Evolutionary conservation across 2,797 vertebrate genomes (phyloP), one percentile per base, ranked within the genome.

Genomic region (Pachyuromys duprasi): DNA sequence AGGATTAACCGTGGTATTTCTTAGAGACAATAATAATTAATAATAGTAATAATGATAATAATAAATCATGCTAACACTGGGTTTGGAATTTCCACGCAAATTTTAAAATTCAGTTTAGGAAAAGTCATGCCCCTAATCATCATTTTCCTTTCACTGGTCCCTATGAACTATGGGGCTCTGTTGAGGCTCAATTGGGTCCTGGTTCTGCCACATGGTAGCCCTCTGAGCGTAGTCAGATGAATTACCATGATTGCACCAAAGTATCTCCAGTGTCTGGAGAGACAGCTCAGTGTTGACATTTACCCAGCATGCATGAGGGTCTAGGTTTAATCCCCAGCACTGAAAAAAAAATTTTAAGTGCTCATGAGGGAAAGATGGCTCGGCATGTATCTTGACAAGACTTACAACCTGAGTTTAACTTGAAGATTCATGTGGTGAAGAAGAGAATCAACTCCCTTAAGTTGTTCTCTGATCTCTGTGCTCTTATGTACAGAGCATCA

Each of bases 41-140:
- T 42, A 63, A 89, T 8, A 28, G 3, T 45, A 69, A 24, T 1
- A 14, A 55, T 31, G 15, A n/a, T 14, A 57, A n/a, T 13, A 79
- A 57, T 63, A 24, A 12, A 82, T 31, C 14, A 17, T 20, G 15
- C 18, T 55, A 67, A 78, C 9, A 94, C 39, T 36, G 24, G 72
- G 17, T 60, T 57, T 84, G 13, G 39, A 79, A 90, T 24, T 72
- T 70, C 81, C 8, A 55, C 12, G 49, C 1, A 89, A 86, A 8
- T 62, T 92, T 93, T 72, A 24, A 83, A 63, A n/a, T 39, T 5
- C 4, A 76, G 42, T 92, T 95, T 86, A 74, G 63, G 78, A 94
- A 31, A 63, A 76, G 53, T 18, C 8, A 15, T 45, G 22, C 33
- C 57, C 57, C 5, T 2, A 45, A 22, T 67, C 11, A 55, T 20